Conservation (phyloP, 2,113 vertebrate genomes). For the Scortum barcoo region DNA sequence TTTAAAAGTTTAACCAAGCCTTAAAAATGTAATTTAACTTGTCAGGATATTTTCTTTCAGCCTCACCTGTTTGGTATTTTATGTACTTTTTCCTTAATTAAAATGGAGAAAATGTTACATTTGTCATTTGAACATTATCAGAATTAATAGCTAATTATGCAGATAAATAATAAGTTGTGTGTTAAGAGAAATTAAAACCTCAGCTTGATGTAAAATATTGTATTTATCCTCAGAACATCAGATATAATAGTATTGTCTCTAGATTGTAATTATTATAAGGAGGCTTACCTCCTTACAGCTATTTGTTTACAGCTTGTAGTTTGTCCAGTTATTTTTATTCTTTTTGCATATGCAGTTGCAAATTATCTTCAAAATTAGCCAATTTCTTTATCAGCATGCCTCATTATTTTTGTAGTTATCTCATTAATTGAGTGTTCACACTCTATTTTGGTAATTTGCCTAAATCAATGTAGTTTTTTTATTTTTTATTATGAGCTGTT, state of each 20-base stretch:
- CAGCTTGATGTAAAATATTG: not conserved
- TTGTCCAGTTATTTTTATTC: conserved; percentile 1
- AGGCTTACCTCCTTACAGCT: not conserved
- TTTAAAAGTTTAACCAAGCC: conserved; percentile 25
- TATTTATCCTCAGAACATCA: conserved; percentile 14
- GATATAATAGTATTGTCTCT: not conserved
- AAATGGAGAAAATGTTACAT: not conserved
- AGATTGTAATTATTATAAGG: not conserved
- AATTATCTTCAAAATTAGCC: conserved; percentile 41
- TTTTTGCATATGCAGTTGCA: conserved; percentile 1
- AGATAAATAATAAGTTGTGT: not conserved
- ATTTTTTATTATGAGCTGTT: conserved; percentile 22
- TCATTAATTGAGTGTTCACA: conserved; percentile 48
- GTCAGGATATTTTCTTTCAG: conserved; percentile 14
- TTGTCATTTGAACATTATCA: not conserved
- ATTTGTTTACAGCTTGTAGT: conserved; percentile 19
- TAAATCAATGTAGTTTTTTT: conserved; percentile 22
- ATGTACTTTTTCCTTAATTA: not conserved
- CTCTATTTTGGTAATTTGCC: conserved; percentile 31
- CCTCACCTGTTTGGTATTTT: not conserved
- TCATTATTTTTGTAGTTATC: conserved; percentile 60
- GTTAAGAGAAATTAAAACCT: conserved; percentile 18
- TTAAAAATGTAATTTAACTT: not conserved
- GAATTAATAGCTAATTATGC: not conserved
- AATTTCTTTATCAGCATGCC: conserved; percentile 19